Percentiles rank a stretch among this genome's conserved stretches.
These are phyloP conservation scores for Gavia stellata DNA, from an alignment of 2,113 vertebrate genomes.

Conservation along the genomic window DNA sequence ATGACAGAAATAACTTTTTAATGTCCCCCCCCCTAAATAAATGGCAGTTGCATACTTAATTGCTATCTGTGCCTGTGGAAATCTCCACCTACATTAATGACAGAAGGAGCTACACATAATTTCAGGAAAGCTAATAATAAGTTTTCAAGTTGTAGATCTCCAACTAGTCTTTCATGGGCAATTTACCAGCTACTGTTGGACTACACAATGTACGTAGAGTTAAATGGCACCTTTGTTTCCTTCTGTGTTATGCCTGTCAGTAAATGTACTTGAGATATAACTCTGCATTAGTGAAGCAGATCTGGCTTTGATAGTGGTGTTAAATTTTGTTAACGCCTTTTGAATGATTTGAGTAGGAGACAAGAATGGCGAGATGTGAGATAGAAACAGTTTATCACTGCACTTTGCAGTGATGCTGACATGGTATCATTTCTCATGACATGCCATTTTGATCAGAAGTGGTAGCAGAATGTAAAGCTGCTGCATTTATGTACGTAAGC, in stretches of 20 bases:
- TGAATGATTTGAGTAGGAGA: neutral
- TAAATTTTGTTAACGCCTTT: neutral
- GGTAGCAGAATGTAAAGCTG: neutral
- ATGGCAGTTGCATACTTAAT: neutral
- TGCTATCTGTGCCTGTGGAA: neutral
- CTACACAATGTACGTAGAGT: neutral
- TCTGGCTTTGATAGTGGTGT: neutral
- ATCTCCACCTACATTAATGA: neutral
- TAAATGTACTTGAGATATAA: neutral
- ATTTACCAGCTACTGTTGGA: neutral
- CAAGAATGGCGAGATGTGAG: neutral
- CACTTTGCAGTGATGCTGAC: neutral
- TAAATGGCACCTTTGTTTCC: neutral
- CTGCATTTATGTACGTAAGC: neutral
- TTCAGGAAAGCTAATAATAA: neutral
- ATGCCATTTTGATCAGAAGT: neutral
- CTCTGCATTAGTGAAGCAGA: neutral
- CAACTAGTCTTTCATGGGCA: neutral
- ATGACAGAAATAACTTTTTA: neutral
- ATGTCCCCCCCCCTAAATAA: neutral
- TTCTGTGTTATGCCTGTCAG: neutral
- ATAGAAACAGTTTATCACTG: neutral
- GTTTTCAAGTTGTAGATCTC: neutral
- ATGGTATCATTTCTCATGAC: neutral
- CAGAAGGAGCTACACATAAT: neutral